Percentiles rank a stretch among this genome's conserved stretches.
Evolutionary conservation across 2,797 vertebrate genomes (phyloP).

Genomic region (Lacerta viridis): DNA sequence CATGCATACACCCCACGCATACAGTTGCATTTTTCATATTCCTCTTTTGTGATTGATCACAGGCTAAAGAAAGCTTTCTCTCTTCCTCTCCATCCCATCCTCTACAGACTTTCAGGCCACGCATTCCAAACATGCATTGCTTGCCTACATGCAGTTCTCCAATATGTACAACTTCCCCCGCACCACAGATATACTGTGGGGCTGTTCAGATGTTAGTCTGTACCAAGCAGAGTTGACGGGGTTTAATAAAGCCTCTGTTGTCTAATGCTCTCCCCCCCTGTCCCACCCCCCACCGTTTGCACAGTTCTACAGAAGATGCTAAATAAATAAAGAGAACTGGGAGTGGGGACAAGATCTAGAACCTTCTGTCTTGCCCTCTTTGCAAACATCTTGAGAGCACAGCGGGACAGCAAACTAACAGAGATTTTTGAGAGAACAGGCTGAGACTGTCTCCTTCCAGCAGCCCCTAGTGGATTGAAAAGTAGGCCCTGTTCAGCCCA

Average conservation of each 20-base stretch:
- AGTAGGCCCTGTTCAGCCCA: conserved; percentile 7
- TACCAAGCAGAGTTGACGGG: background rate
- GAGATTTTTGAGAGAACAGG: background rate
- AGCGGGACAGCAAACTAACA: background rate
- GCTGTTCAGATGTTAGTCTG: background rate
- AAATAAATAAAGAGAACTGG: background rate
- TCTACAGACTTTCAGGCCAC: background rate
- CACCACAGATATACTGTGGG: background rate
- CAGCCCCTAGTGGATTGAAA: background rate
- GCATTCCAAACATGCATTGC: background rate
- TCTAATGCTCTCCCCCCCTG: background rate
- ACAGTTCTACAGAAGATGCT: background rate
- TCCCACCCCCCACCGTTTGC: too few relatives aligned
- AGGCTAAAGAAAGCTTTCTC: background rate
- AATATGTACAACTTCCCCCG: background rate
- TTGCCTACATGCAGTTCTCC: background rate
- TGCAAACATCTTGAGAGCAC: background rate
- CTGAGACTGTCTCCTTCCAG: background rate
- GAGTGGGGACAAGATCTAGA: background rate
- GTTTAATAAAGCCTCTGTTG: background rate
- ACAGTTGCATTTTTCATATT: background rate
- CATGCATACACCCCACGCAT: background rate
- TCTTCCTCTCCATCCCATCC: background rate
- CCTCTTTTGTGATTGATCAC: background rate
- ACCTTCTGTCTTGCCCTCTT: background rate